Evolutionary conservation across 37 sponge, comb jelly and placozoan genomes (phyloP).

Genomic region (Hormiphora californensis): DNA sequence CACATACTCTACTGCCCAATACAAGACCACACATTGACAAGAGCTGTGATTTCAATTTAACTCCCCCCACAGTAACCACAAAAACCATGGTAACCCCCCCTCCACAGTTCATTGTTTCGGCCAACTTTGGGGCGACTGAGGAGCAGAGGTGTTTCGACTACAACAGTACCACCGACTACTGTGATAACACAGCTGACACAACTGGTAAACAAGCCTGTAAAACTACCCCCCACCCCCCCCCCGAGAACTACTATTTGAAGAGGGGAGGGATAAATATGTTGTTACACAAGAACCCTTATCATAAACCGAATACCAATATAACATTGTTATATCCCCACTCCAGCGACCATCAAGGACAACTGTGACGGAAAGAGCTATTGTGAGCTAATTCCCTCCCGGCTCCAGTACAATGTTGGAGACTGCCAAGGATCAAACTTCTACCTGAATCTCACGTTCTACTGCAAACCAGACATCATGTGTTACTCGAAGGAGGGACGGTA

Average conservation of each 20-base stretch:
- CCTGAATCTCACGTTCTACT: not conserved
- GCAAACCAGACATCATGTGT: not conserved
- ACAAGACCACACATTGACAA: too few relatives aligned
- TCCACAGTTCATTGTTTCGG: too few relatives aligned
- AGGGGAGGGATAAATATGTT: not conserved
- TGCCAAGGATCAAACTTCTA: not conserved
- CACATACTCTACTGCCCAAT: too few relatives aligned
- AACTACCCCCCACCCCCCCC: too few relatives aligned
- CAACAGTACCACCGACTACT: not conserved
- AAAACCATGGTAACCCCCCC: too few relatives aligned
- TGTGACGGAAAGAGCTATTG: slow-evolving; percentile 7
- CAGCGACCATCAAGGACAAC: not conserved
- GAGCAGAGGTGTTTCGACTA: not conserved
- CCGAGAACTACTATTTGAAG: not conserved
- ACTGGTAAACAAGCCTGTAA: not conserved
- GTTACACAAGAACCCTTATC: too few relatives aligned
- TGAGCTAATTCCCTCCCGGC: not conserved
- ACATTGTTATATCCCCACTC: not conserved
- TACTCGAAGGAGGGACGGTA: too few relatives aligned
- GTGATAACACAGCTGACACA: not conserved
- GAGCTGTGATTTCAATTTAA: too few relatives aligned
- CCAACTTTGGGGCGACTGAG: not conserved
- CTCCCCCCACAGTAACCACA: too few relatives aligned
- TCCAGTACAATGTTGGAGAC: not conserved
- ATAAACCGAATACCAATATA: not conserved